phyloP scores from a whole-genome alignment of 2,113 vertebrate species.

The Scophthalmus maximus region DNA sequence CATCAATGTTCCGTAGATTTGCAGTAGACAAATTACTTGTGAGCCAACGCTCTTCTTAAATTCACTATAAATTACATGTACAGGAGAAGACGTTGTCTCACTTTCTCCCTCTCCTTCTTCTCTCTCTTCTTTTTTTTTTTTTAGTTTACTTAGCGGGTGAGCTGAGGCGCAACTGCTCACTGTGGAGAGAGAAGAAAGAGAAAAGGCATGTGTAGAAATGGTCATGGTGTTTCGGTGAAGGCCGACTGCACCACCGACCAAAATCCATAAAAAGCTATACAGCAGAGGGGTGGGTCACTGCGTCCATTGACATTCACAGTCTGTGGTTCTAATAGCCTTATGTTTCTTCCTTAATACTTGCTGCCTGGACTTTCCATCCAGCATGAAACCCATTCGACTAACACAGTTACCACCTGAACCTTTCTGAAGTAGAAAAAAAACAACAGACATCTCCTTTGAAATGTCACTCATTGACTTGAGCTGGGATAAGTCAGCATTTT shows the following conservation, averaged over 20 bases:
- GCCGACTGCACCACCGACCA: constrained; percentile 46
- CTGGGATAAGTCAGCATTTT: constrained; percentile 27
- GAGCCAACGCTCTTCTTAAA: not conserved
- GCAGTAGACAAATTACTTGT: not conserved
- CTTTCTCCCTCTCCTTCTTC: not conserved
- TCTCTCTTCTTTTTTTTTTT: no score
- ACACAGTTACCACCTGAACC: constrained; percentile 28
- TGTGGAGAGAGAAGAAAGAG: not conserved
- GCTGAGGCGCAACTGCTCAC: not conserved
- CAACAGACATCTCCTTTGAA: constrained; percentile 40
- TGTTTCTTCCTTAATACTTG: constrained; percentile 42
- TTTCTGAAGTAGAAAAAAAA: not conserved
- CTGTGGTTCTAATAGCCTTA: constrained; percentile 50
- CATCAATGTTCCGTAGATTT: not conserved
- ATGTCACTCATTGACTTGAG: constrained; percentile 36
- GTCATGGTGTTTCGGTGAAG: not conserved
- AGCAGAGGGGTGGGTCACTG: constrained; percentile 44
- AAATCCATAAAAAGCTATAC: constrained; percentile 60
- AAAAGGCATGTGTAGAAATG: not conserved
- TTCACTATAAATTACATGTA: not conserved
- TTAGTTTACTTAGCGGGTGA: not conserved
- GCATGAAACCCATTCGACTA: constrained; percentile 33
- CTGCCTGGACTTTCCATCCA: constrained; percentile 26
- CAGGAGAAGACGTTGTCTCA: not conserved
- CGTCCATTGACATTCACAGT: constrained; percentile 65